Conservation (phyloP, 2,113 vertebrate genomes). For the Sander vitreus region DNA sequence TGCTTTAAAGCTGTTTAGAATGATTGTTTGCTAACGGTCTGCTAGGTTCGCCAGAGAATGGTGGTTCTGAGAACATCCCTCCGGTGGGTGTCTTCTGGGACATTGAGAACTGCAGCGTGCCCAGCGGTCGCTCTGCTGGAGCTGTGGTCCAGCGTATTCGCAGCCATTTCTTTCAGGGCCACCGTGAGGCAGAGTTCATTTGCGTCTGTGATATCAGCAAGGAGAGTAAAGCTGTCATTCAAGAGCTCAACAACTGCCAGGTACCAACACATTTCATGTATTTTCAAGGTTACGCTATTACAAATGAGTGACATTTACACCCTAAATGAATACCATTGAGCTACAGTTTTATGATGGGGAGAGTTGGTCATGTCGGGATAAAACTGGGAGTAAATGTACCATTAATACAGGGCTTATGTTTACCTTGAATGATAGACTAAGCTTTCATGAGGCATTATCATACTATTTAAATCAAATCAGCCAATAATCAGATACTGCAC, state of each 20-base stretch:
- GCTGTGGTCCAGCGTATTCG: conserved; percentile 94
- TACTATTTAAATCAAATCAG: background rate
- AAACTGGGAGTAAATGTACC: background rate
- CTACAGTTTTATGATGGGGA: background rate
- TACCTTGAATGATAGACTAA: background rate
- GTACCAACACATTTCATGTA: conserved; percentile 70
- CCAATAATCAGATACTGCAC: background rate
- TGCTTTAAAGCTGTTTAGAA: background rate
- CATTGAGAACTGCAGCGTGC: conserved; percentile 98
- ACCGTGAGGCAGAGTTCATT: conserved; percentile 98
- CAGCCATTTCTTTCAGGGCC: conserved; percentile 94
- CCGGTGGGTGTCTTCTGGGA: conserved; percentile 99
- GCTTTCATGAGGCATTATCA: background rate
- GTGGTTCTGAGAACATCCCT: conserved; percentile 91
- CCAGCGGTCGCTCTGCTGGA: conserved; percentile 93
- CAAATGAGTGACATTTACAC: background rate
- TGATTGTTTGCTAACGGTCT: background rate
- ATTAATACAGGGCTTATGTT: background rate
- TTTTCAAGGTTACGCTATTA: background rate
- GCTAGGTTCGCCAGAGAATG: conserved; percentile 89
- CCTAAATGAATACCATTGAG: background rate
- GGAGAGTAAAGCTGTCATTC: conserved; percentile 97
- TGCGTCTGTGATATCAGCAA: conserved; percentile 99
- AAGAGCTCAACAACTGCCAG: conserved; percentile 99
- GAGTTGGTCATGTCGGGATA: background rate